Base-by-base conservation (phyloP, 2,888 invertebrate species). In the Mythimna loreyi region DNA sequence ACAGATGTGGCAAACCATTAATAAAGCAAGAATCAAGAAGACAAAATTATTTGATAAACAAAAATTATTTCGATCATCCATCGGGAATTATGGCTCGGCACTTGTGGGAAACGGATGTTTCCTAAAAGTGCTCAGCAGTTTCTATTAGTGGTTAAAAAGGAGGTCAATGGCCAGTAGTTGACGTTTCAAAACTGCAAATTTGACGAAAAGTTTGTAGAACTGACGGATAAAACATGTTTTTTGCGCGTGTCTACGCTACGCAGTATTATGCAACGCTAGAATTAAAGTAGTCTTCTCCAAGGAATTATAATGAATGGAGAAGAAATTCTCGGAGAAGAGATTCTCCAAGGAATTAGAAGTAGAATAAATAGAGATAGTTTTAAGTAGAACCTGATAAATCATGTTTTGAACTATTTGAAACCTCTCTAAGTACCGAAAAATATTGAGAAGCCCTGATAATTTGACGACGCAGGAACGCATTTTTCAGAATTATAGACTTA, bases 141-240 rank as follows among this genome's bases (percentile, higher is more conserved):
- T 67, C 23, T 52, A 43, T 50, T 69, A 76, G 45, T 77, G 40
- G 52, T 76, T 47, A 21, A 55, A 33, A 16, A 76, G 11, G 21
- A 76, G 77, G 30, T 70, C 52, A 77, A 53, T 11, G 30, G 19
- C 49, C 71, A 59, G 19, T 23, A 53, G 25, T 43, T 49, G 33
- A 77, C 21, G 19, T 47, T 68, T 58, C 21, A 53, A 11, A 52
- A 13, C n/a, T 30, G n/a, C 19, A 59, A 53, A 76, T 69, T 59
- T 49, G 23, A 50, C 1, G 13, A 28, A 33, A 47, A 28, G 28
- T 3, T 4, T 28, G n/a, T n/a, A n/a, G n/a, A n/a, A n/a, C n/a
- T n/a, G n/a, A n/a, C n/a, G n/a, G n/a, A n/a, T n/a, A n/a, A n/a
- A n/a, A n/a, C n/a, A n/a, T n/a, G n/a, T n/a, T n/a, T n/a, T n/a